These are phyloP conservation scores for Cryptosula pallasiana DNA, from an alignment of 2,888 invertebrate species.

Conservation along the genomic window DNA sequence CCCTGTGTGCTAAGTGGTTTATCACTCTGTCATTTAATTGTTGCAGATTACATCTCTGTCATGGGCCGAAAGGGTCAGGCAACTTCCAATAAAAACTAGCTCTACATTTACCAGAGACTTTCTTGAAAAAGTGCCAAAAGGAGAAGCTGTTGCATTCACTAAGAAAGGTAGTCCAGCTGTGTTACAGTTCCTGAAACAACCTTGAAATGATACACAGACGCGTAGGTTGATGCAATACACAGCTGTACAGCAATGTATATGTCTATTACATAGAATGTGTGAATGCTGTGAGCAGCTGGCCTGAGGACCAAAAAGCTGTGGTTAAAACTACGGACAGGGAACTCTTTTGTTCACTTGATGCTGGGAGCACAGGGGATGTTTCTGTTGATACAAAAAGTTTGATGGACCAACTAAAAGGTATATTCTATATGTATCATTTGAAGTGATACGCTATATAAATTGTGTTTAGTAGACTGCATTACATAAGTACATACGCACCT, in stretches of 20 bases:
- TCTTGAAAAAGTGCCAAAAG: background rate
- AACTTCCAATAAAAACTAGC: background rate
- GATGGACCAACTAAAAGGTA: conserved; percentile 26
- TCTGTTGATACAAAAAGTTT: background rate
- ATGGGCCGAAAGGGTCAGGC: conserved; percentile 11
- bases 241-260: too few species aligned
- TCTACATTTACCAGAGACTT: conserved; percentile 11
- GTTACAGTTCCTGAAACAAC: too few species aligned
- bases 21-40: too few species aligned
- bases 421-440: too few species aligned
- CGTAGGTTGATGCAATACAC: too few species aligned
- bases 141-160: background rate
- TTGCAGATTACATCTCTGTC: background rate
- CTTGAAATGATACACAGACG: too few species aligned
- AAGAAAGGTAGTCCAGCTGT: conserved; percentile 2
- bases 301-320: background rate
- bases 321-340: background rate
- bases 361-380: conserved; percentile 3
- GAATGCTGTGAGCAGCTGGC: background rate
- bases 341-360: background rate
- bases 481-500: too few species aligned
- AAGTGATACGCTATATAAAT: too few species aligned
- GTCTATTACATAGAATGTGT: too few species aligned
- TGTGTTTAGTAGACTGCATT: too few species aligned
- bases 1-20: too few species aligned